These are phyloP conservation scores for Tachystola acroxantha DNA, from an alignment of 2,888 invertebrate species.

Conservation along the genomic window DNA sequence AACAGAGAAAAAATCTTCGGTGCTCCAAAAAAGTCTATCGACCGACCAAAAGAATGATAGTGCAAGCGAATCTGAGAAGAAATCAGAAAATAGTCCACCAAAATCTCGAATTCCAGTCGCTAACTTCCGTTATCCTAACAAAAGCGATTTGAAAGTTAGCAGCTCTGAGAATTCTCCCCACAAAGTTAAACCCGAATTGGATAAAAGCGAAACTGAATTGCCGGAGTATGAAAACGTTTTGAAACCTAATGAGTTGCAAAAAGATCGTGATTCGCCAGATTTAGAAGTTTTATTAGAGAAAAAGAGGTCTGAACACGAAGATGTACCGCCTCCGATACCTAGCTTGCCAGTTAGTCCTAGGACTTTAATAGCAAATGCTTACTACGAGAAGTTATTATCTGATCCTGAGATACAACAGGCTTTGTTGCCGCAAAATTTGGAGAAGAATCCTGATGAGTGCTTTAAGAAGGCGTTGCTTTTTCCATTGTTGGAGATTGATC, in stretches of 20 bases:
- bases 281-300: slow-evolving; percentile 40
- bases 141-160: slow-evolving; percentile 44
- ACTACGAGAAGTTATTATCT: slow-evolving; percentile 84
- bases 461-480: slow-evolving; percentile 92
- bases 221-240: slow-evolving; percentile 65
- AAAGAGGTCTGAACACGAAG: slow-evolving; percentile 36
- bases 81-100: slow-evolving; percentile 37
- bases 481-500: slow-evolving; percentile 90
- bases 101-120: slow-evolving; percentile 67
- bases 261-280: slow-evolving; percentile 21
- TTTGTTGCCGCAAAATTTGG: slow-evolving; percentile 87
- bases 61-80: slow-evolving; percentile 10
- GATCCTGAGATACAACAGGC: slow-evolving; percentile 90
- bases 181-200: slow-evolving; percentile 20
- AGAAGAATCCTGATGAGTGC: slow-evolving; percentile 93
- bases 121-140: slow-evolving; percentile 67
- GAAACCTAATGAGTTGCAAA: slow-evolving; percentile 24
- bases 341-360: slow-evolving; percentile 68
- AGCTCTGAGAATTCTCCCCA: slow-evolving; percentile 58
- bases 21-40: slow-evolving; percentile 59
- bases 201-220: slow-evolving; percentile 34
- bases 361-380: slow-evolving; percentile 83
- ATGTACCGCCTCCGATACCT: slow-evolving; percentile 67
- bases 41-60: slow-evolving; percentile 53
- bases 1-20: slow-evolving; percentile 42